These are phyloP conservation scores for Syrrhaptes paradoxus DNA, from an alignment of 2,113 vertebrate species.

Conservation along the genomic window DNA sequence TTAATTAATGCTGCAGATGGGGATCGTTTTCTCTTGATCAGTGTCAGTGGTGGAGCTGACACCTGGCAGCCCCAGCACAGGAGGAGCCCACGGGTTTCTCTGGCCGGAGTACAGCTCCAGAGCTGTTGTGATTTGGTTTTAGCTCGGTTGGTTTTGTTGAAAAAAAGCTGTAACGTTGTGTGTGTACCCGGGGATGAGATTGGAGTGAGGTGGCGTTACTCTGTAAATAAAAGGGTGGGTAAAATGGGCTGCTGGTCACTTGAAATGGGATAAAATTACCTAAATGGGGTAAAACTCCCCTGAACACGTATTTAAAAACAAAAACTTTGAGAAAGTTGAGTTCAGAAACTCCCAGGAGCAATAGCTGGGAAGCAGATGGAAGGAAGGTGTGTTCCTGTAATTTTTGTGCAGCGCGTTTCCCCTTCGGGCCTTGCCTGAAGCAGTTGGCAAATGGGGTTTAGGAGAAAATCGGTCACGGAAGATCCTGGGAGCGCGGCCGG, in stretches of 20 bases:
- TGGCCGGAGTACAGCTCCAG: accelerated
- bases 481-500: too few species aligned
- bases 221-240: accelerated
- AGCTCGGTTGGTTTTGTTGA: background rate
- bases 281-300: background rate
- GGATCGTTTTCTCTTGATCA: too few species aligned
- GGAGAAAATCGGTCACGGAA: background rate
- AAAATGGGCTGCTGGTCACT: too few species aligned
- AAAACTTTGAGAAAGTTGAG: background rate
- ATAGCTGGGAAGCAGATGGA: background rate
- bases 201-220: accelerated
- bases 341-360: background rate
- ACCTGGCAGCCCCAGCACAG: too few species aligned
- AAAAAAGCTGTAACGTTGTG: accelerated
- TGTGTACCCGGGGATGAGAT: background rate
- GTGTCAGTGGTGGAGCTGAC: background rate
- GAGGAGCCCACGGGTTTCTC: accelerated
- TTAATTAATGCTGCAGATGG: background rate
- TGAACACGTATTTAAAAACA: background rate
- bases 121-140: accelerated
- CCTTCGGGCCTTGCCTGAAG: background rate
- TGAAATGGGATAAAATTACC: too few species aligned
- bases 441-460: background rate
- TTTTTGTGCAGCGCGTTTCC: accelerated
- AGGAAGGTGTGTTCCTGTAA: background rate